phyloP scores from a whole-genome alignment of 2,797 vertebrate species.

The Pseudocheirus occidentalis region DNA sequence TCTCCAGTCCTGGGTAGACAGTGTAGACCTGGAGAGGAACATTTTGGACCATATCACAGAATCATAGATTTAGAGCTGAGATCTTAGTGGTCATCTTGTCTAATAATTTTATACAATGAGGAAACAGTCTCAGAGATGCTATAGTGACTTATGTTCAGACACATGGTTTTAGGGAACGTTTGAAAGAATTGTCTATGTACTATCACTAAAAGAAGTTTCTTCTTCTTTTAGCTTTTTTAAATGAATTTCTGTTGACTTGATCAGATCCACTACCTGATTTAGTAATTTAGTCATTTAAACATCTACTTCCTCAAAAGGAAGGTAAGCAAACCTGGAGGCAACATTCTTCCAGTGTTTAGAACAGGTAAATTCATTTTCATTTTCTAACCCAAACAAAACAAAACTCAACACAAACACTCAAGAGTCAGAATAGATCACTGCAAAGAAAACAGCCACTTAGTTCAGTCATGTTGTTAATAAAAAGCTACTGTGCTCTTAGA shows the following conservation, averaged over 20 bases:
- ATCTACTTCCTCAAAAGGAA: not conserved
- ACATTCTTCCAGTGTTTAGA: not conserved
- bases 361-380: not conserved
- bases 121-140: not conserved
- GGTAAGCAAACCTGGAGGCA: not conserved
- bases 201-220: not conserved
- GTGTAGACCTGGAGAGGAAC: fast-evolving
- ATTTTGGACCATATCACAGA: not conserved
- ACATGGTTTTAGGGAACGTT: not conserved
- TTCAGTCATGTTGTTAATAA: not conserved
- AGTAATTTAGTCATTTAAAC: not conserved
- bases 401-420: not conserved
- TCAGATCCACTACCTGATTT: not conserved
- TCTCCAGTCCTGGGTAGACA: fast-evolving
- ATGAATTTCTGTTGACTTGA: not conserved
- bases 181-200: not conserved
- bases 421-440: constrained; percentile 4
- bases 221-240: not conserved
- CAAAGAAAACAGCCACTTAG: constrained; percentile 21
- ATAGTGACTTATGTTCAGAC: not conserved
- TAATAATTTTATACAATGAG: not conserved
- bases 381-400: constrained; percentile 2
- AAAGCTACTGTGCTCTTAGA: not conserved
- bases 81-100: not conserved
- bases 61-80: not conserved